Evolutionary conservation across 1,140 invertebrate genomes (phyloP).

Genomic region (Phenacoccus solenopsis): DNA sequence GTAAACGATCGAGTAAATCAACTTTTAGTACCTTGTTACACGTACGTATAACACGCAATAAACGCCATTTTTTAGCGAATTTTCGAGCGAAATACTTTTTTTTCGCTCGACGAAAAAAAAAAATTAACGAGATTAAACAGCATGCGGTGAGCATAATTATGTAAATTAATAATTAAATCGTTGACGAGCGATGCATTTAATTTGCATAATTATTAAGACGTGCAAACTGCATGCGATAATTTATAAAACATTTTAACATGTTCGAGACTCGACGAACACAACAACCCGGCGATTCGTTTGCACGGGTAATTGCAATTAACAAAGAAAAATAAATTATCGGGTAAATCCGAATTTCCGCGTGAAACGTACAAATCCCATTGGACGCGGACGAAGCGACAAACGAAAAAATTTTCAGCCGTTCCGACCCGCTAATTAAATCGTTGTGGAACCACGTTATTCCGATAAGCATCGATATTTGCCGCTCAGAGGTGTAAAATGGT

Average conservation of each 20-base stretch:
- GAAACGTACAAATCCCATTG: too few relatives aligned
- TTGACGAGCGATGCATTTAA: not conserved
- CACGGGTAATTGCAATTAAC: not conserved
- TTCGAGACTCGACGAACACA: not conserved
- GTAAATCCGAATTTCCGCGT: not conserved
- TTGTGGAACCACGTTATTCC: too few relatives aligned
- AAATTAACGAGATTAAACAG: not conserved
- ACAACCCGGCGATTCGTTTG: not conserved
- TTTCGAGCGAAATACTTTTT: not conserved
- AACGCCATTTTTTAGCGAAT: not conserved
- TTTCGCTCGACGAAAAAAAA: not conserved
- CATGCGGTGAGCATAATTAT: not conserved
- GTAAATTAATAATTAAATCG: conserved; percentile 3
- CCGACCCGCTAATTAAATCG: too few relatives aligned
- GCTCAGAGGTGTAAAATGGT: too few relatives aligned
- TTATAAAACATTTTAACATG: not conserved
- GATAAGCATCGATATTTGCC: too few relatives aligned
- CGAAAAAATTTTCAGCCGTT: too few relatives aligned
- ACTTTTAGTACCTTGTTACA: too few relatives aligned
- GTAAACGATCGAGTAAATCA: not conserved
- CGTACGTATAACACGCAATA: not conserved
- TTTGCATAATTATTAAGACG: conserved; percentile 2
- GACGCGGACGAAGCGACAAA: too few relatives aligned
- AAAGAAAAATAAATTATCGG: not conserved
- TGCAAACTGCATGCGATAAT: not conserved